phyloP scores from a whole-genome alignment of 2,797 vertebrate genomes.

The Artibeus lituratus region DNA sequence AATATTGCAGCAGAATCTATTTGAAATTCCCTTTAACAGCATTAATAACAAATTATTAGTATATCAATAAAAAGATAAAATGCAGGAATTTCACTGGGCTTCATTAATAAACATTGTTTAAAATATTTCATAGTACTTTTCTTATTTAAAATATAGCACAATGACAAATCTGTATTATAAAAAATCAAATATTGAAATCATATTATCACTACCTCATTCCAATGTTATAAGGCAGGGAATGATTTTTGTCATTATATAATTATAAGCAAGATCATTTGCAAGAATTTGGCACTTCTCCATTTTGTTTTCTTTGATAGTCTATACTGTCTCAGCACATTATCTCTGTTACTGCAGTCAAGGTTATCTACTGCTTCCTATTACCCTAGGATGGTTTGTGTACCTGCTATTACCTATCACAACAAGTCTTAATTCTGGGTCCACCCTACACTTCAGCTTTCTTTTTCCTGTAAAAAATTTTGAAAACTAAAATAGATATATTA shows the following conservation, averaged over 20 bases:
- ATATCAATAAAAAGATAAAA: constrained; percentile 1
- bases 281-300: background rate
- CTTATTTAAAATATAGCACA: constrained; percentile 23
- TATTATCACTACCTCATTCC: background rate
- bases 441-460: background rate
- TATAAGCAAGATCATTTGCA: background rate
- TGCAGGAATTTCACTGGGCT: background rate
- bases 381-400: background rate
- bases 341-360: background rate
- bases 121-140: constrained; percentile 17
- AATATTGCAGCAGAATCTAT: background rate
- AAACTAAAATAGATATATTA: background rate
- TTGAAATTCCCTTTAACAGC: background rate
- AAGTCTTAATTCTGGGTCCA: background rate
- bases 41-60: constrained; percentile 16
- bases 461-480: background rate
- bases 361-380: background rate
- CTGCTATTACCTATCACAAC: background rate
- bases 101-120: constrained; percentile 2
- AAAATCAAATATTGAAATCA: constrained; percentile 2
- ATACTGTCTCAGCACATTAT: background rate
- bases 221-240: background rate
- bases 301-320: background rate
- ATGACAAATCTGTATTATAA: background rate
- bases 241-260: background rate